Percentiles rank a stretch among this genome's conserved stretches.
Conservation (phyloP, 2,888 invertebrate species). For the Mesochorus sp. region DNA sequence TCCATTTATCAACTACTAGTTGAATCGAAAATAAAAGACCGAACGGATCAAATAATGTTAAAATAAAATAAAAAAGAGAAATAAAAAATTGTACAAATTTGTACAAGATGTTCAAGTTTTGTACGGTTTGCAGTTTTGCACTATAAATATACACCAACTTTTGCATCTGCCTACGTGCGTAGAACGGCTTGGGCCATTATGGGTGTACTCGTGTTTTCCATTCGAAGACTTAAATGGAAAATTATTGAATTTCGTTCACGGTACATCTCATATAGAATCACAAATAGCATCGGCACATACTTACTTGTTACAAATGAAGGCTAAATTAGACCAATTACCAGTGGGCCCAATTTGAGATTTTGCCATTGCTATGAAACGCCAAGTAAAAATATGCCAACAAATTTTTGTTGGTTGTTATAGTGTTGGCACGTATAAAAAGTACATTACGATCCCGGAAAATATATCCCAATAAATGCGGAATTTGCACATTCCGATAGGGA, state of each 20-base stretch:
- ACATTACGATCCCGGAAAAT: too few relatives aligned
- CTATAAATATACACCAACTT: background rate
- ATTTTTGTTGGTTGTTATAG: slow-evolving; percentile 42
- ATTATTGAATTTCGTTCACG: background rate
- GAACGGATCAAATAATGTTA: too few relatives aligned
- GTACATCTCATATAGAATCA: slow-evolving; percentile 53
- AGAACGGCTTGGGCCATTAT: background rate
- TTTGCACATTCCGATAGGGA: slow-evolving; percentile 28
- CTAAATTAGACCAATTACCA: slow-evolving; percentile 42
- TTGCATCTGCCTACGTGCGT: background rate
- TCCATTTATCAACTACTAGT: too few relatives aligned
- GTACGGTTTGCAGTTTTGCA: background rate
- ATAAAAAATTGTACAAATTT: background rate
- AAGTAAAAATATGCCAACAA: slow-evolving; percentile 54
- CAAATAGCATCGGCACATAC: slow-evolving; percentile 57
- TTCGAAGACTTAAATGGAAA: slow-evolving; percentile 16
- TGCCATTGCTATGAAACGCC: slow-evolving; percentile 44
- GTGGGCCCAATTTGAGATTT: slow-evolving; percentile 51
- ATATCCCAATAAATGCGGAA: slow-evolving; percentile 14
- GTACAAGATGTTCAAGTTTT: background rate
- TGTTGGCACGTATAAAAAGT: too few relatives aligned
- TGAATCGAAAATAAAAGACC: too few relatives aligned
- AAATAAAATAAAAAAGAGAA: too few relatives aligned
- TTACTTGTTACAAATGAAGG: slow-evolving; percentile 34
- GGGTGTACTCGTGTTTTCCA: background rate